Evolutionary conservation across 2,888 invertebrate species (phyloP), one percentile per base, ranked within the genome.

Genomic region (Ashinkailepas kermadecensis): DNA sequence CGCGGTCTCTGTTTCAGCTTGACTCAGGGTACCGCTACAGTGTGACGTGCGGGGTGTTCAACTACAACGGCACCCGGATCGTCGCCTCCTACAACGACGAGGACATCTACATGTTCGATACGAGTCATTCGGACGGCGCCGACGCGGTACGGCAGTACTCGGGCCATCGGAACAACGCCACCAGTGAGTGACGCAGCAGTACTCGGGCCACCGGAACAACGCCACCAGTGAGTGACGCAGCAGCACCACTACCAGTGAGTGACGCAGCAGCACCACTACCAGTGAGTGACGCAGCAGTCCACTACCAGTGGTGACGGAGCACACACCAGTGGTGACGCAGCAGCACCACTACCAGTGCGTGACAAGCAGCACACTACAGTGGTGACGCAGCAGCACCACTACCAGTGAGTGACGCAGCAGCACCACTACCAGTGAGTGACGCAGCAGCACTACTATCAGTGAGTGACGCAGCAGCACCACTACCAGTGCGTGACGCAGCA

Each of bases 41-140:
- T 58, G 91, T 97, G 6, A 97, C 97, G 0, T 95, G 94, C 86
- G 95, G 95, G 12, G 92, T 95, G 6, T 98, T 95, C 88, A 97
- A 95, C 88, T 92, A 95, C 88, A 92, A 94, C 88, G 97, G 97
- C 78, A 91, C 93, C 81, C 95, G 97, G 89, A 92, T 98, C 81
- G 89, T 98, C 18, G 96, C 94, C n/a, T 94, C 95, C 0, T 97
- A 97, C 87, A 96, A 95, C 87, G 95, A 97, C 86, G 96, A 96
- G 83, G 94, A 95, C 85, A 94, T 98, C 84, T 97, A 95, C 88
- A 89, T 97, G 65, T 97, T 96, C 86, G 93, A 95, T 87, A 90
- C 91, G 25, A 89, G 86, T 70, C 87, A 88, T 83, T 88, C 90
- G 8, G 89, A 89, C 86, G 88, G 88, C 83, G 86, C 89, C 0